phyloP scores from a whole-genome alignment of 2,888 invertebrate species.

The Boloria euphrosyne region DNA sequence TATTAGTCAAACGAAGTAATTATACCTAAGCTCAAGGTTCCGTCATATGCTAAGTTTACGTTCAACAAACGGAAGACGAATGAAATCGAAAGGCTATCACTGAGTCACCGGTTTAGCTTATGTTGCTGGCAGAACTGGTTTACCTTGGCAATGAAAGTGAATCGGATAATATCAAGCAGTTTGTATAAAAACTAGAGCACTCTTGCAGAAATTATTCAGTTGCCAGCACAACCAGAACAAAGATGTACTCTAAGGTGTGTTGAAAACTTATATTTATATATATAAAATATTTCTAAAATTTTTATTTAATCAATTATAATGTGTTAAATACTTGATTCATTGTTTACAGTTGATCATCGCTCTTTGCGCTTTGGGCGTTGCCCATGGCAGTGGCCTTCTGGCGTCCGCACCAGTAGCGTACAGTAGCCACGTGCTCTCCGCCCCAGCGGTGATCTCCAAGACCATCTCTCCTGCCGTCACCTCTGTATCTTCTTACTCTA shows the following conservation, averaged over 20 bases:
- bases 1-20: constrained; percentile 2
- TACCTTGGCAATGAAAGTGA: constrained; percentile 81
- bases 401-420: constrained; percentile 74
- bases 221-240: constrained; percentile 74
- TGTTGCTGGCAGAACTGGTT: constrained; percentile 53
- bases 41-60: constrained; percentile 13
- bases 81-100: constrained; percentile 73
- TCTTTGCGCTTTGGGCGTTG: constrained; percentile 82
- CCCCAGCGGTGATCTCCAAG: constrained; percentile 66
- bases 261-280: constrained; percentile 26
- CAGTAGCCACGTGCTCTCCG: constrained; percentile 68
- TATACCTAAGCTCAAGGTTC: constrained; percentile 16
- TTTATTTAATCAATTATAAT: not conserved
- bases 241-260: constrained; percentile 81
- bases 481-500: constrained; percentile 55
- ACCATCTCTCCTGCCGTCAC: constrained; percentile 65
- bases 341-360: constrained; percentile 77
- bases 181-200: constrained; percentile 77
- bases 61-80: constrained; percentile 32
- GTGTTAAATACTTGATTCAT: constrained; percentile 13
- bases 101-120: constrained; percentile 67
- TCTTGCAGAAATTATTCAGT: constrained; percentile 76
- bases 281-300: constrained; percentile 11
- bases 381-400: constrained; percentile 80
- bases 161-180: constrained; percentile 62